Base-by-base conservation (phyloP, 2,888 invertebrate species). In the Carpatolechia fugitivella region DNA sequence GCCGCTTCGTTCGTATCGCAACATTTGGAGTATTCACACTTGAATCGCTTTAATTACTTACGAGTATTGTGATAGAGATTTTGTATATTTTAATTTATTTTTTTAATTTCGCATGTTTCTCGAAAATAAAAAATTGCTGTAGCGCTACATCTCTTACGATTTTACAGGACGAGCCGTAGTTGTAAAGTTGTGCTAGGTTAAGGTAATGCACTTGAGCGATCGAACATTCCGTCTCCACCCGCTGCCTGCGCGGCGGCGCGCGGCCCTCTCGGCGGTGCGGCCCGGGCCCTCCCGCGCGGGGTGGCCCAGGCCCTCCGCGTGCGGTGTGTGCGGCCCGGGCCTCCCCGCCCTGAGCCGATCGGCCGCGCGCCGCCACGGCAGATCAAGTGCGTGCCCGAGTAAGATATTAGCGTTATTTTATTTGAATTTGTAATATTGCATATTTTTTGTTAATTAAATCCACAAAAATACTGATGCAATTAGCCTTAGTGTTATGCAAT, bases 1-100 rank as follows among this genome's bases (percentile, higher is more conserved):
- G 68, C 75, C 80, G 83, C 83, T 80, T 81, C 76, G 75, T 80
- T 81, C 76, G 80, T 82, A 82, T 83, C 81, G 81, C 85, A 79
- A 85, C 81, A 76, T 85, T 85, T 84, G 86, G 86, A 88, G 87
- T 87, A 87, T 89, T 89, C 88, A 89, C 88, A 87, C 81, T 83
- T 86, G 86, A 85, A 87, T 89, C 80, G 90, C 90, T 90, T 90
- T 89, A 90, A 89, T 89, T 90, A 89, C 89, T 89, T 90, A 89
- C 90, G 87, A 89, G 89, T 89, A 89, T 90, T 90, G 90, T 89
- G 90, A 89, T 90, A 90, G 90, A 90, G 88, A 88, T 90, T 88
- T 89, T 90, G 89, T 90, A 89, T 90, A 89, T 88, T 89, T 86
- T 90, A 89, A 90, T 89, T 90, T 89, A 89, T 90, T 89, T 87